Evolutionary conservation across 2,113 vertebrate genomes (phyloP).

Genomic region (Sylvicapra grimmia): DNA sequence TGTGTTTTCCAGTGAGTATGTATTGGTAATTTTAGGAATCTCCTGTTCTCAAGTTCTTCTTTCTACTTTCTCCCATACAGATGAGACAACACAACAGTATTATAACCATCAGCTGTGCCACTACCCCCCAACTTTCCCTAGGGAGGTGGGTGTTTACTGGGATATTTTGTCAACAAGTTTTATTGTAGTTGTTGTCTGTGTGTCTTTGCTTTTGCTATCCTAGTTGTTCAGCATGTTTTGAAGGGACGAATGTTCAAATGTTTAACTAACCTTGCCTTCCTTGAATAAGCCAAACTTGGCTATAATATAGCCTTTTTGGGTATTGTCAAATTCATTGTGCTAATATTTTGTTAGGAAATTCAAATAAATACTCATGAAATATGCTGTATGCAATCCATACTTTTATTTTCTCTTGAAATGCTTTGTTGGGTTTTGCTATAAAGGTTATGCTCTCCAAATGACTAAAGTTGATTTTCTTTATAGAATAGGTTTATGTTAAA

Average conservation of each 20-base stretch:
- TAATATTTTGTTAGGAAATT: neutral
- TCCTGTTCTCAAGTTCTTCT: neutral
- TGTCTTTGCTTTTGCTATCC: neutral
- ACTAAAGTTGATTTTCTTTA: neutral
- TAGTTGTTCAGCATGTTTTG: neutral
- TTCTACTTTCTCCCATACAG: neutral
- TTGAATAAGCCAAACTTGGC: neutral
- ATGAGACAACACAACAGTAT: neutral
- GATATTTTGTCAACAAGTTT: neutral
- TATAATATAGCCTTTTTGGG: neutral
- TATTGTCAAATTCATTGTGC: neutral
- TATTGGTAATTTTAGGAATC: neutral
- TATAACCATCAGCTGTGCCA: neutral
- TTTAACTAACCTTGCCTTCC: neutral
- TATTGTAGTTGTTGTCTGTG: neutral
- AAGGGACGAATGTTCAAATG: neutral
- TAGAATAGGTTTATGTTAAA: neutral
- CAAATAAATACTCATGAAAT: neutral
- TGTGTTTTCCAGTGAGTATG: neutral
- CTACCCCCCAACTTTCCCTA: neutral
- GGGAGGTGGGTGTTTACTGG: neutral
- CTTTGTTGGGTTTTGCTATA: neutral
- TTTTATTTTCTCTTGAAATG: neutral
- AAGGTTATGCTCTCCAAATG: neutral
- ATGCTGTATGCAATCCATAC: neutral